A percentile compares a stretch with the other conserved stretches of the same genome.
These are phyloP conservation scores for Cephalopterus ornatus DNA, from an alignment of 2,113 vertebrate genomes.

Conservation along the genomic window DNA sequence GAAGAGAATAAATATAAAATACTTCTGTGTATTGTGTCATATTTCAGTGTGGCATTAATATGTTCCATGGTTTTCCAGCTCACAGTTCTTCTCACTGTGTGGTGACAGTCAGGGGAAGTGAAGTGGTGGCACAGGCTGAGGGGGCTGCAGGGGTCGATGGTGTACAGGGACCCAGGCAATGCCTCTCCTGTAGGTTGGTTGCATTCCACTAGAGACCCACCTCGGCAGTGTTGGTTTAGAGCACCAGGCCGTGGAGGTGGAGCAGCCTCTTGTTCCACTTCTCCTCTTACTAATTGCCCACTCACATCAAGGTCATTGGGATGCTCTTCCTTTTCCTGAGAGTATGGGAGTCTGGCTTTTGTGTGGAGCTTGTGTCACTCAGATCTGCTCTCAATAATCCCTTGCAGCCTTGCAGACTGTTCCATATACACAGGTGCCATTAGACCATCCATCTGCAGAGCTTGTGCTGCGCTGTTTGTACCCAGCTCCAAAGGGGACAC, in stretches of 20 bases:
- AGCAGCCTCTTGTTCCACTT: background rate
- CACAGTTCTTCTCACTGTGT: slow-evolving; percentile 57
- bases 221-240: fast-evolving
- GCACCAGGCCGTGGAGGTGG: fast-evolving
- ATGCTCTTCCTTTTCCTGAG: background rate
- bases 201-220: background rate
- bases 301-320: background rate
- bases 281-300: background rate
- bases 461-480: background rate
- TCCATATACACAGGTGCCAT: fast-evolving
- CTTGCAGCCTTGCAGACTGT: background rate
- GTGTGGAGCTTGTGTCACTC: background rate
- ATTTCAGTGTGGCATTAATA: slow-evolving; percentile 75
- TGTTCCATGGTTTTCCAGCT: slow-evolving; percentile 42
- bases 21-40: slow-evolving; percentile 61
- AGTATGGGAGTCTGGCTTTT: background rate
- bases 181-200: background rate
- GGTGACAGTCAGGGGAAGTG: slow-evolving; percentile 38
- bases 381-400: background rate
- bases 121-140: background rate
- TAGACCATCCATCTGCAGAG: fast-evolving
- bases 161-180: background rate
- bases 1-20: slow-evolving; percentile 75
- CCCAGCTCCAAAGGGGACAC: background rate
- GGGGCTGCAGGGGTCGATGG: background rate